Evolutionary conservation across 2,113 vertebrate genomes (phyloP).

Genomic region (Hyperoodon ampullatus): DNA sequence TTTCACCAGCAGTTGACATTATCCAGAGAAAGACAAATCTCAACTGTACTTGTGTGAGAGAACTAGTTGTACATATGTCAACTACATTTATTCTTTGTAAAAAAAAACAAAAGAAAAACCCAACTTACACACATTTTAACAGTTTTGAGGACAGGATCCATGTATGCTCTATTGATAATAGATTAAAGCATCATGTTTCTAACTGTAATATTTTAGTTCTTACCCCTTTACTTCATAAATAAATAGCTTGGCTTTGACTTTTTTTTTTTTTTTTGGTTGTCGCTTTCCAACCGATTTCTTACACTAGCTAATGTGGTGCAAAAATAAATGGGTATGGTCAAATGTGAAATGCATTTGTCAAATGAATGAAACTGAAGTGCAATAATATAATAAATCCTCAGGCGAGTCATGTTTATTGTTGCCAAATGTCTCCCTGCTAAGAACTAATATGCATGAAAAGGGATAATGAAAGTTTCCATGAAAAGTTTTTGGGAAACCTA

Average conservation of each 20-base stretch:
- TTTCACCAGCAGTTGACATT: conserved; percentile 41
- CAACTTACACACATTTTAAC: background rate
- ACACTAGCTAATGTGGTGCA: conserved; percentile 67
- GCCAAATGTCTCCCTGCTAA: conserved; percentile 78
- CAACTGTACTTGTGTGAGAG: background rate
- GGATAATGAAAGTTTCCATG: conserved; percentile 78
- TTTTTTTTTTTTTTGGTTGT: conserved; percentile 15
- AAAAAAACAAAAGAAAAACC: background rate
- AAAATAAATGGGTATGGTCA: conserved; percentile 71
- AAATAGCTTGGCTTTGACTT: background rate
- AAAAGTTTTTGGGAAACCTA: conserved; percentile 75
- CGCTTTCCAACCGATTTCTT: conserved; percentile 69
- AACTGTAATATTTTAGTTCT: conserved; percentile 31
- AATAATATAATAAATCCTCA: conserved; percentile 75
- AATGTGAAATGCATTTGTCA: conserved; percentile 76
- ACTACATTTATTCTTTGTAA: conserved; percentile 45
- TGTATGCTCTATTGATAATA: conserved; percentile 59
- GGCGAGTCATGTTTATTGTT: conserved; percentile 76
- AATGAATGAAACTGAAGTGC: conserved; percentile 70
- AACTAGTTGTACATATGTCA: conserved; percentile 45
- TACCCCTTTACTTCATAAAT: background rate
- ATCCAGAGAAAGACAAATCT: conserved; percentile 56
- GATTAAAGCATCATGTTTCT: conserved; percentile 56
- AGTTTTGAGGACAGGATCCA: conserved; percentile 41
- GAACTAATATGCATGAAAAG: conserved; percentile 75